Evolutionary conservation across 30 jellyfish, hydroid and myxozoan genomes (phyloP).

Genomic region (Hydractinia echinata): DNA sequence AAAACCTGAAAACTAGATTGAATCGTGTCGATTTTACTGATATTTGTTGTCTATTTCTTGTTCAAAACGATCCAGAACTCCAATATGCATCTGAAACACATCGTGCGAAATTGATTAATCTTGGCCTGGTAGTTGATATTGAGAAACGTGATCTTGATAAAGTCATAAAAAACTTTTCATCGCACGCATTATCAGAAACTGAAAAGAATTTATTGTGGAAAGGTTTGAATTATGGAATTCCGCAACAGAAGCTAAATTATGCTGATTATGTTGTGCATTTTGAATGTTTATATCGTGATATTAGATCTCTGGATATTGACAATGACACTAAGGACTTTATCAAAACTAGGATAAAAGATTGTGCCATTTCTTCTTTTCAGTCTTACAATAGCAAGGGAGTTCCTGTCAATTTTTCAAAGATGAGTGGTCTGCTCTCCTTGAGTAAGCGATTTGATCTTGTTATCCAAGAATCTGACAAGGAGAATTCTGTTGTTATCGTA

Average conservation of each 20-base stretch:
- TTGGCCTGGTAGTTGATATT: not conserved
- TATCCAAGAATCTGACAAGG: constrained; percentile 9
- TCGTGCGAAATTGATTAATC: not conserved
- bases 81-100: not conserved
- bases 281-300: constrained; percentile 9
- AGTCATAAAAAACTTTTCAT: not conserved
- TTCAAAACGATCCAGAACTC: not conserved
- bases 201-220: not conserved
- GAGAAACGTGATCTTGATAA: not conserved
- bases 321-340: not conserved
- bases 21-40: not conserved
- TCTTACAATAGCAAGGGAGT: not conserved
- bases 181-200: not conserved
- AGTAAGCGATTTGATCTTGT: constrained; percentile 1
- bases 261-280: constrained; percentile 2
- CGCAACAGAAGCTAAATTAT: not conserved
- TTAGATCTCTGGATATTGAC: not conserved
- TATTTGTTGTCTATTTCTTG: not conserved
- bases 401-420: not conserved
- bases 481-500: too few species aligned
- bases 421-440: constrained; percentile 12
- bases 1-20: not conserved
- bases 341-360: not conserved
- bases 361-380: constrained; percentile 7
- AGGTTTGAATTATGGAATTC: not conserved